A percentile compares a stretch with the other conserved stretches of the same genome.
Evolutionary conservation across 2,797 vertebrate species (phyloP).

Genomic region (Mus spretus): DNA sequence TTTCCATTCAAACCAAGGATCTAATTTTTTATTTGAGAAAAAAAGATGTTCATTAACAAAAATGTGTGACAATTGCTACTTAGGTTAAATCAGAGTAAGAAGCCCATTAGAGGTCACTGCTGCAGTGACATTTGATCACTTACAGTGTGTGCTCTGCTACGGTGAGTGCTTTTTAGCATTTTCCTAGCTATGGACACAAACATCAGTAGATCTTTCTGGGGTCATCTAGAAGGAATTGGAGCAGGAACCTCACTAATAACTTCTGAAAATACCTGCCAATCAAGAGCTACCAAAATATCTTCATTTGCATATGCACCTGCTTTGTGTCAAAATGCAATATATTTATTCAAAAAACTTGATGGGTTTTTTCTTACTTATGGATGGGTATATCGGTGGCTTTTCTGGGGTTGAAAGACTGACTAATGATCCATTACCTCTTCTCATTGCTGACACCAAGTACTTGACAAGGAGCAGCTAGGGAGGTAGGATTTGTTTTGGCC

Average conservation of each 20-base stretch:
- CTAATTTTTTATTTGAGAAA: not conserved
- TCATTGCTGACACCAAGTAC: not conserved
- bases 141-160: no score
- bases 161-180: not conserved
- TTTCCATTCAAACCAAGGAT: conserved; percentile 44
- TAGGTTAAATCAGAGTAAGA: not conserved
- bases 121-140: no score
- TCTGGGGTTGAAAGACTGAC: not conserved
- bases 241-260: not conserved
- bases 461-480: no score
- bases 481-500: no score
- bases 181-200: not conserved
- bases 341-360: not conserved
- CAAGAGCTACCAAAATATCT: conserved; percentile 26
- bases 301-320: not conserved
- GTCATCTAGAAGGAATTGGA: not conserved
- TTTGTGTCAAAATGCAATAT: not conserved
- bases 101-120: not conserved
- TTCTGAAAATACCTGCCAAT: conserved; percentile 18
- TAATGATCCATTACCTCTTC: not conserved
- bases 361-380: not conserved
- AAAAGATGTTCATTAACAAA: not conserved
- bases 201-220: not conserved
- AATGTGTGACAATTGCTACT: not conserved
- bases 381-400: not conserved